A percentile compares a stretch with the other conserved stretches of the same genome.
These are phyloP conservation scores for Phoxinus phoxinus DNA, from an alignment of 2,113 vertebrate species.

Conservation along the genomic window DNA sequence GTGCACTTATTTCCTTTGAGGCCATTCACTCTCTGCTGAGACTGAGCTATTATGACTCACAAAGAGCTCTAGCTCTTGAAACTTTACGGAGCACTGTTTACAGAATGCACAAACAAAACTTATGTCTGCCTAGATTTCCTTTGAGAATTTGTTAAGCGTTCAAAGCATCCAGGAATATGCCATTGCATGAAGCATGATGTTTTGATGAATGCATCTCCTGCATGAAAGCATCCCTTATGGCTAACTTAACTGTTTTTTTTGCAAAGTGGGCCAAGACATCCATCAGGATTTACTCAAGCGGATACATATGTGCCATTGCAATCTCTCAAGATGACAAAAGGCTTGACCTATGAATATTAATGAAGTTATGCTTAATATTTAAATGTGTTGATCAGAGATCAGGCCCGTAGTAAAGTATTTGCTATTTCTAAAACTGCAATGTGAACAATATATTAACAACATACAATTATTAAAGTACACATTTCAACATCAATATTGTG, in stretches of 20 bases:
- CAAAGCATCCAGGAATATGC: not conserved
- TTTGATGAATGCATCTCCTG: not conserved
- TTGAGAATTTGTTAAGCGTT: not conserved
- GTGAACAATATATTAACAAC: not conserved
- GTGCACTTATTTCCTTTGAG: not conserved
- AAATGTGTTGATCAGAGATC: not conserved
- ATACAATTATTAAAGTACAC: not conserved
- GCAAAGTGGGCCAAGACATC: not conserved
- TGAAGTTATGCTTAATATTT: not conserved
- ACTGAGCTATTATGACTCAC: slow-evolving; percentile 11
- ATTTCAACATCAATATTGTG: too few relatives aligned
- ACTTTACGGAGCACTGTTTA: slow-evolving; percentile 15
- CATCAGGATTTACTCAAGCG: not conserved
- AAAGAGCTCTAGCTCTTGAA: not conserved
- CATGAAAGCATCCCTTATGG: slow-evolving; percentile 5
- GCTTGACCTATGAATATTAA: slow-evolving; percentile 6
- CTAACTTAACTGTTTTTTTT: not conserved
- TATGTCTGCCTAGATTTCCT: slow-evolving; percentile 7
- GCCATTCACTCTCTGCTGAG: not conserved
- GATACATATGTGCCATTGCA: not conserved
- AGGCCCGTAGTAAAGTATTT: not conserved
- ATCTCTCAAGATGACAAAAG: not conserved
- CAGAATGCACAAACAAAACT: slow-evolving; percentile 8
- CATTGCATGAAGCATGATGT: not conserved
- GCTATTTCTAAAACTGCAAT: not conserved